Conservation (phyloP, 1,140 invertebrate species). For the Kradibia gibbosae region DNA sequence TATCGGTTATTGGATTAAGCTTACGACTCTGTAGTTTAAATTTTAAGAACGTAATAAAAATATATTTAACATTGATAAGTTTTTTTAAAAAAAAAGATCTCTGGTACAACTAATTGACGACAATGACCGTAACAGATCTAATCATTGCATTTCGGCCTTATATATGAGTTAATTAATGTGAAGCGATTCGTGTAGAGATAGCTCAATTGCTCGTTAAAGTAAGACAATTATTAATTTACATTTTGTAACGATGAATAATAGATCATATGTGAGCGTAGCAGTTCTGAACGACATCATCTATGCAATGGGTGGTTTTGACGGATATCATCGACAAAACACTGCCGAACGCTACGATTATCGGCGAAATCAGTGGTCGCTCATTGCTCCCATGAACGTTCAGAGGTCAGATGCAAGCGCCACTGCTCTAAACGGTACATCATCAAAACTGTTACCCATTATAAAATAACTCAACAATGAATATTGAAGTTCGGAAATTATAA, state of each 20-base stretch:
- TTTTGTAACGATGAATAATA: slow-evolving; percentile 45
- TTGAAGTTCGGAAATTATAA: too few species aligned
- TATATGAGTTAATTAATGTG: background rate
- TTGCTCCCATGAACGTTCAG: slow-evolving; percentile 78
- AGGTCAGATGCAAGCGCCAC: slow-evolving; percentile 81
- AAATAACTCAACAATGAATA: too few species aligned
- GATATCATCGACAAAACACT: slow-evolving; percentile 80
- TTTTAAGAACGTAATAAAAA: too few species aligned
- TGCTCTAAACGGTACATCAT: slow-evolving; percentile 70
- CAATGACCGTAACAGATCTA: too few species aligned
- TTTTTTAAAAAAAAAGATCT: too few species aligned
- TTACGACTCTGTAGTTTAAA: too few species aligned
- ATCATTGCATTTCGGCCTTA: too few species aligned
- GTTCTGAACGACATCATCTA: slow-evolving; percentile 80
- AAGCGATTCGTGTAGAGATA: background rate
- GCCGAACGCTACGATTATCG: slow-evolving; percentile 84
- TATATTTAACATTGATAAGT: too few species aligned
- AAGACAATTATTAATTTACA: background rate
- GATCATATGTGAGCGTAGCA: slow-evolving; percentile 80
- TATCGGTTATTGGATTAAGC: too few species aligned
- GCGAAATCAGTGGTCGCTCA: slow-evolving; percentile 78
- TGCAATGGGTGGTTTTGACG: slow-evolving; percentile 86
- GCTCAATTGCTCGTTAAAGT: background rate
- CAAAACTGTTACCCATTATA: too few species aligned
- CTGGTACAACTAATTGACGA: too few species aligned